Percentiles rank a stretch among this genome's conserved stretches.
Conservation (phyloP, 2,113 vertebrate species). For the Gavia stellata region DNA sequence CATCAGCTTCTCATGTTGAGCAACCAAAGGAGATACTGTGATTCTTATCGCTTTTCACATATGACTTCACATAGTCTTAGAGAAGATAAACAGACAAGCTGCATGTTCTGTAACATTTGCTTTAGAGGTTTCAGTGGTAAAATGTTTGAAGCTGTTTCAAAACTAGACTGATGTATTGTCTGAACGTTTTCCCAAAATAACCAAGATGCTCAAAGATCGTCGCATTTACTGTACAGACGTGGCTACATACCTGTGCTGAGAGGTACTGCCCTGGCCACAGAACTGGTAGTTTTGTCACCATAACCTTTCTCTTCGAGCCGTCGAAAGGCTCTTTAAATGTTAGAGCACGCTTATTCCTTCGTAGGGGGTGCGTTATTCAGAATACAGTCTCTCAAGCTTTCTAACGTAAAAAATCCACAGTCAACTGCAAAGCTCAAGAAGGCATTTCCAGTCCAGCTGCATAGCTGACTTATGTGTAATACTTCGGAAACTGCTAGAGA, state of each 20-base stretch:
- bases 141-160: conserved; percentile 46
- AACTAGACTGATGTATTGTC: conserved; percentile 27
- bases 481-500: neutral
- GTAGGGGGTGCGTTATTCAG: neutral
- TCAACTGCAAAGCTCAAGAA: conserved; percentile 19
- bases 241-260: neutral
- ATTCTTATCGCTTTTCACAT: conserved; percentile 47
- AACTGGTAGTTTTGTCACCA: neutral
- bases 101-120: conserved; percentile 39
- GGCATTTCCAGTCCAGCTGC: conserved; percentile 20
- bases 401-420: neutral
- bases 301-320: neutral
- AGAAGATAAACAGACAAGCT: conserved; percentile 35
- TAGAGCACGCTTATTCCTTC: neutral
- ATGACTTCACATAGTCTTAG: conserved; percentile 9
- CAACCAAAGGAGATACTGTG: conserved; percentile 25
- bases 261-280: neutral
- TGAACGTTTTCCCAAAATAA: conserved; percentile 33
- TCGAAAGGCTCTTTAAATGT: neutral
- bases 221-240: neutral
- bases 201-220: neutral
- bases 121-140: conserved; percentile 39
- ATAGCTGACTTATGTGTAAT: neutral
- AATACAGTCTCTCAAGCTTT: neutral
- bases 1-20: conserved; percentile 39